Evolutionary conservation across 2,888 invertebrate species (phyloP), one percentile per base, ranked within the genome.

Genomic region (Mythimna albipuncta): DNA sequence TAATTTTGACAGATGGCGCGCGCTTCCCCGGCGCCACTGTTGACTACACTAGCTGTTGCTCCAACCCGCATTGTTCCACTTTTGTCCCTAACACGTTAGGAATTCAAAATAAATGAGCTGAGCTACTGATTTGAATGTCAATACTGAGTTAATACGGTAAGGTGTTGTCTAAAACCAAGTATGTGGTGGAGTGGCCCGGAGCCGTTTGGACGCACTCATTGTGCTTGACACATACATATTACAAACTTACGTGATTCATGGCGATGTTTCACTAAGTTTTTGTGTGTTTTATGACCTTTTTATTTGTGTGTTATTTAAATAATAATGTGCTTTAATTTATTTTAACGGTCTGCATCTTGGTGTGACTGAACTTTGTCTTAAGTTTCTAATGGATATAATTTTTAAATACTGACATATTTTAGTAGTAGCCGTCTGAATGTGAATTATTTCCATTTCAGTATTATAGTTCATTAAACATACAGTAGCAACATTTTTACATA

Each of bases 111-210:
- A 94, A 94, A 94, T 93, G 93, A 91, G 91, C 90, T 85, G 90
- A 82, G 95, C 95, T 95, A 94, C 95, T 95, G 94, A 96, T 96
- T 96, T 95, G 91, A 95, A 96, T 96, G 93, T 95, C 93, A 95
- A 96, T 94, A 90, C 91, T 83, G 72, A 81, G 89, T 90, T 92
- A 94, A 94, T 94, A 94, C 95, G 94, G 95, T 94, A 92, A 93
- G 90, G 88, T 92, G 90, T 91, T 95, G 95, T 95, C 93, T 93
- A 91, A 93, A 93, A 91, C 90, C 92, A 94, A 93, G 91, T 92
- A 93, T 89, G 86, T 86, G 77, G 75, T 75, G 67, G 81, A 78
- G 72, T 72, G 84, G 76, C 78, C 77, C 77, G 75, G 75, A 81
- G 77, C 78, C 71, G 80, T 77, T 79, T 71, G 74, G 77, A 72